Percentiles rank a stretch among this genome's conserved stretches.
Evolutionary conservation across 2,888 invertebrate genomes (phyloP).

Genomic region (Diaperis boleti): DNA sequence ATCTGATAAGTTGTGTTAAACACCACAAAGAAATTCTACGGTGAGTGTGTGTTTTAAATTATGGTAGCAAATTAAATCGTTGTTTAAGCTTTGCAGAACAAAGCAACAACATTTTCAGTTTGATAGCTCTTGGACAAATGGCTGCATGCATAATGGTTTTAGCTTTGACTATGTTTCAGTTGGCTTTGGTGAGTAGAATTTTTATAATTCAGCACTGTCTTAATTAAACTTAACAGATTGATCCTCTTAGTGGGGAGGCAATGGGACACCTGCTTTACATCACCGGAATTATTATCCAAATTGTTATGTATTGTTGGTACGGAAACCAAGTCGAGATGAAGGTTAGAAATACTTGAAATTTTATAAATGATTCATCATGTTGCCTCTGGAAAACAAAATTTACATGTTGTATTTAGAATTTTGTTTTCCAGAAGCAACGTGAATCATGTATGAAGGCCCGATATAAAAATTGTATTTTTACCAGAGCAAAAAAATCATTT

Average conservation of each 20-base stretch:
- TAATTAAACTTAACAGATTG: background rate
- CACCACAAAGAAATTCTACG: conserved; percentile 16
- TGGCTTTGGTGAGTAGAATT: conserved; percentile 28
- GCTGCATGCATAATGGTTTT: conserved; percentile 1
- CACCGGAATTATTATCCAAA: conserved; percentile 5
- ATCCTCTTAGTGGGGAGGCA: background rate
- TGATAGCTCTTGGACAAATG: conserved; percentile 16
- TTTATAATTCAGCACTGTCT: background rate
- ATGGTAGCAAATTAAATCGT: background rate
- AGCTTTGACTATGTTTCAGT: conserved; percentile 25
- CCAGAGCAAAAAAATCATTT: too few species aligned
- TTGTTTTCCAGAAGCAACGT: too few species aligned
- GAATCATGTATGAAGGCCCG: too few species aligned
- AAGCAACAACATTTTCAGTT: conserved; percentile 10
- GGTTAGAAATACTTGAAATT: conserved; percentile 3
- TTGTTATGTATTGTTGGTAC: conserved; percentile 28
- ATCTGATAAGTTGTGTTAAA: conserved; percentile 2
- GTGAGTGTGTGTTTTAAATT: background rate
- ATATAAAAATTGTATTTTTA: too few species aligned
- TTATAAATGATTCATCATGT: too few species aligned
- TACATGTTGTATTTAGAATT: too few species aligned
- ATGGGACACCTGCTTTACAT: background rate
- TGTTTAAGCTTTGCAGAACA: conserved; percentile 19
- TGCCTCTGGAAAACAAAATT: too few species aligned
- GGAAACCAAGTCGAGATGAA: conserved; percentile 24